Evolutionary conservation across 1,140 invertebrate genomes (phyloP).

Genomic region (Musca domestica): DNA sequence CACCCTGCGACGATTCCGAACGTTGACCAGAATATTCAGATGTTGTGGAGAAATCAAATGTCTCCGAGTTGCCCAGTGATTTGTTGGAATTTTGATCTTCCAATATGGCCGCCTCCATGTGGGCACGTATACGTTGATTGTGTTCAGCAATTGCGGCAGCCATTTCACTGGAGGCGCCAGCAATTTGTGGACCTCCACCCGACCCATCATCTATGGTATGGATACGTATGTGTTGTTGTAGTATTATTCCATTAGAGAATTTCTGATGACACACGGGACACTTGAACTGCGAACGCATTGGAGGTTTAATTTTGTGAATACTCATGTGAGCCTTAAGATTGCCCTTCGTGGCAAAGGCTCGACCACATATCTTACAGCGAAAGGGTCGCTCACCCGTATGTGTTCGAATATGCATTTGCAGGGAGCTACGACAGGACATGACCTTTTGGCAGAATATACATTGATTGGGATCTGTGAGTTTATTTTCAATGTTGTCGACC

Average conservation of each 20-base stretch:
- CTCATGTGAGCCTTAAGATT: constrained; percentile 99
- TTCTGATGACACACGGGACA: constrained; percentile 98
- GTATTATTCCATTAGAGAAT: constrained; percentile 91
- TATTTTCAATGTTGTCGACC: constrained; percentile 95
- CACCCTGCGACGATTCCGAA: constrained; percentile 50
- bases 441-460: constrained; percentile 97
- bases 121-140: constrained; percentile 24
- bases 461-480: constrained; percentile 93
- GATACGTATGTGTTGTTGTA: constrained; percentile 92
- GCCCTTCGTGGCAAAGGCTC: constrained; percentile 96
- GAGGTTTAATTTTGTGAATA: constrained; percentile 91
- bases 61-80: constrained; percentile 47
- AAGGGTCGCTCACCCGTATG: constrained; percentile 85
- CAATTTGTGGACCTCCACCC: constrained; percentile 57
- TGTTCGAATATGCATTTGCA: constrained; percentile 99
- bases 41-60: constrained; percentile 48
- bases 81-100: constrained; percentile 49
- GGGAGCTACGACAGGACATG: constrained; percentile 94
- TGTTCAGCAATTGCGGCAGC: constrained; percentile 20
- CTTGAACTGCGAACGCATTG: constrained; percentile 88
- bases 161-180: neutral
- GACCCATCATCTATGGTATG: constrained; percentile 78
- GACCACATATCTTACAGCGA: constrained; percentile 92
- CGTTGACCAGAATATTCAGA: constrained; percentile 49
- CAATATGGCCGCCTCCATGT: constrained; percentile 26